These are phyloP conservation scores for Vireo griseus DNA, from an alignment of 2,797 vertebrate genomes.

Conservation along the genomic window DNA sequence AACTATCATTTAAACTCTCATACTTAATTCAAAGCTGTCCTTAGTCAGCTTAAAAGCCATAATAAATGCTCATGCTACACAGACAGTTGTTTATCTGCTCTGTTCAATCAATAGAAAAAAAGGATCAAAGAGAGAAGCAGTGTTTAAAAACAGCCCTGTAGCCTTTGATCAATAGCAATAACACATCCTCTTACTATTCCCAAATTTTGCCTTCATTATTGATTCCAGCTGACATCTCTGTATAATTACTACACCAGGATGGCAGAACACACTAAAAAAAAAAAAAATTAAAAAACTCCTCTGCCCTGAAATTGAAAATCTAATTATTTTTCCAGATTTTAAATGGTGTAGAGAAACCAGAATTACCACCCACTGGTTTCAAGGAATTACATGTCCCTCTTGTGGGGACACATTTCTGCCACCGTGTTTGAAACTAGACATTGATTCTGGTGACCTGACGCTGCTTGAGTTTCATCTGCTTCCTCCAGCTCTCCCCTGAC, in stretches of 20 bases:
- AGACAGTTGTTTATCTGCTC: background rate
- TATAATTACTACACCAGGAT: background rate
- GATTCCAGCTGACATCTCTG: background rate
- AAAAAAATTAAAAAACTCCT: background rate
- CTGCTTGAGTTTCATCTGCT: background rate
- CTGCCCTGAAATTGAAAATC: background rate
- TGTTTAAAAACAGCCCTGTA: constrained; percentile 18
- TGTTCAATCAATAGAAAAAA: background rate
- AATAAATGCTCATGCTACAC: background rate
- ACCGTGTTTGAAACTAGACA: fast-evolving
- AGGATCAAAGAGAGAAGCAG: constrained; percentile 2
- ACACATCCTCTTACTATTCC: background rate
- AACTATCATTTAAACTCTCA: background rate
- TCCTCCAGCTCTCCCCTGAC: background rate
- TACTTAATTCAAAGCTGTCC: background rate
- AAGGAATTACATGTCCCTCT: background rate
- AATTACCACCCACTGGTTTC: background rate
- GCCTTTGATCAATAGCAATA: constrained; percentile 31
- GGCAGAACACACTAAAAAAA: background rate
- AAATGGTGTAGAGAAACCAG: background rate
- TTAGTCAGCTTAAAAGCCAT: constrained; percentile 16
- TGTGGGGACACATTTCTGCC: background rate
- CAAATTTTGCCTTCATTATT: background rate
- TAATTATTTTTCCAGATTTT: background rate
- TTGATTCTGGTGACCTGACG: fast-evolving